Base-by-base conservation (phyloP, 2,888 invertebrate genomes). In the Tetranychus truncatus region DNA sequence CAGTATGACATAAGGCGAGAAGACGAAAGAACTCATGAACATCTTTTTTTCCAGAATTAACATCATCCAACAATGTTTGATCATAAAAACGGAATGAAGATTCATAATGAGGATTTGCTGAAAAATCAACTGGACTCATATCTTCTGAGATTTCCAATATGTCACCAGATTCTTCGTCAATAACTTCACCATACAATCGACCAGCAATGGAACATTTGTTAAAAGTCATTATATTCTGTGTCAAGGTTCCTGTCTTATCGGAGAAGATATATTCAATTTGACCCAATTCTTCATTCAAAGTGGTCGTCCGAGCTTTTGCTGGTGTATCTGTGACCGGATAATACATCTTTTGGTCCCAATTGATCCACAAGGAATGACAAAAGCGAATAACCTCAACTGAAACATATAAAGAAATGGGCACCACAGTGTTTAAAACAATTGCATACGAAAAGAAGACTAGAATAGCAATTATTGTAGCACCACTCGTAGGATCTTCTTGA, bases 141-240 rank as follows among this genome's bases (percentile, higher is more conserved):
- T 86, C 86, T 91, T 93, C 86, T 11, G 80, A 74, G n/a, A 77
- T 75, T 66, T 77, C 94, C 78, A 93, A 85, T 75, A 90, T 86
- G 84, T 94, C 92, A 67, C 94, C 94, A 73, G 92, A 92, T 80
- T 86, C 86, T 79, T 90, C 88, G 84, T 95, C 94, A 76, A 91
- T 86, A 76, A 92, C 86, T 83, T 97, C 95, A 24, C 99, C 99
- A 84, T 94, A 99, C 76, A 89, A 87, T 79, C 88, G 87, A 7
- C 93, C 95, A 79, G 89, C 91, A 80, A 99, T 94, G 78, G 96
- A 93, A 84, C 96, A 96, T 85, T 97, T 97, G 85, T 97, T 97
- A 84, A 99, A 99, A 76, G 95, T 93, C 99, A 99, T 99, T 80
- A 99, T 95, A 84, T 99, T 99, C 86, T 96, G 95, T 45, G 99